phyloP scores from a whole-genome alignment of 2,888 invertebrate genomes.

The Leucania comma region DNA sequence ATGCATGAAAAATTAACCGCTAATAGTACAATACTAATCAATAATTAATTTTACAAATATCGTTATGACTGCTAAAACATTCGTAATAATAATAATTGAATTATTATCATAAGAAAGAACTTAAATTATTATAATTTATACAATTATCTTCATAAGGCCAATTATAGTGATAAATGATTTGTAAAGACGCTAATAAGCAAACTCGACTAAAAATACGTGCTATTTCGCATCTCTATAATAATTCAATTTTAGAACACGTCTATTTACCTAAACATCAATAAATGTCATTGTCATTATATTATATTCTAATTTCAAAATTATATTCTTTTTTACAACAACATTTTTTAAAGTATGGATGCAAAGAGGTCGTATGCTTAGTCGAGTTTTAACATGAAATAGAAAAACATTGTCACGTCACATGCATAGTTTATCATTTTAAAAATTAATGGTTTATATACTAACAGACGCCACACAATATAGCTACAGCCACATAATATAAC shows the following conservation, averaged over 20 bases:
- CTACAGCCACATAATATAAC: conserved; percentile 50
- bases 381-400: conserved; percentile 45
- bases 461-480: conserved; percentile 35
- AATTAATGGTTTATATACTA: conserved; percentile 27
- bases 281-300: conserved; percentile 26
- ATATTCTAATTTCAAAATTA: conserved; percentile 47
- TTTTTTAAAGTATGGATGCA: conserved; percentile 7
- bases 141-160: conserved; percentile 69
- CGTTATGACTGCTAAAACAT: conserved; percentile 62
- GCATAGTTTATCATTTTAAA: conserved; percentile 37
- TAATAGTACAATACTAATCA: conserved; percentile 50
- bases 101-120: conserved; percentile 65
- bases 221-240: conserved; percentile 32
- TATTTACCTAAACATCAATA: conserved; percentile 50
- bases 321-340: conserved; percentile 42
- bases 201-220: conserved; percentile 59
- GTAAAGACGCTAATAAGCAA: conserved; percentile 33
- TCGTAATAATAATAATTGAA: conserved; percentile 69
- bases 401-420: conserved; percentile 54
- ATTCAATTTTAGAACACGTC: conserved; percentile 39
- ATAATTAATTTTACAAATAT: conserved; percentile 56
- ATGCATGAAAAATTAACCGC: conserved; percentile 50
- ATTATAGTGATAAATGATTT: conserved; percentile 58
- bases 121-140: conserved; percentile 58
- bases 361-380: conserved; percentile 50